Conservation (phyloP, 2,888 invertebrate species). For the Brachylomia viminalis region DNA sequence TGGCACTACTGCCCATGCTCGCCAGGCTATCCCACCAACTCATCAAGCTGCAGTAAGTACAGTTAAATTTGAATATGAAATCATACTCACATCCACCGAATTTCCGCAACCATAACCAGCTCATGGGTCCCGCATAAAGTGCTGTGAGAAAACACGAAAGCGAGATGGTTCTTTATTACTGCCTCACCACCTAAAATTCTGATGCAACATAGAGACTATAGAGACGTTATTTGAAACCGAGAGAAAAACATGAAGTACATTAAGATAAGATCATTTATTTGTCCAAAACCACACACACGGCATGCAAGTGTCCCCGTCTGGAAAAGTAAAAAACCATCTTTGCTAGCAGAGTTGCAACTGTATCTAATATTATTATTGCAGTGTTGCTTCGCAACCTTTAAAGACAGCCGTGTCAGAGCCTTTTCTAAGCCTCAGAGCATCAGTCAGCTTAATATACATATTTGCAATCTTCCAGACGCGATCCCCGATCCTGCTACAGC, state of each 20-base stretch:
- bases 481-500: conserved; percentile 85
- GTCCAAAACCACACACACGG: neutral
- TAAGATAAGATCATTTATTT: neutral
- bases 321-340: too few species aligned
- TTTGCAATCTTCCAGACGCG: conserved; percentile 72
- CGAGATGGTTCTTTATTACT: neutral
- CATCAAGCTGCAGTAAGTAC: conserved; percentile 77
- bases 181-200: neutral
- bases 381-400: neutral
- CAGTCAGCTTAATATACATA: neutral
- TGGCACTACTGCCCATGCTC: conserved; percentile 81
- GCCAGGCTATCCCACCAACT: conserved; percentile 82
- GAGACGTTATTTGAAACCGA: neutral
- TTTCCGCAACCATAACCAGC: neutral
- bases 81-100: neutral
- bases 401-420: neutral
- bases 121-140: neutral
- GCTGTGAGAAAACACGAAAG: neutral
- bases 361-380: neutral
- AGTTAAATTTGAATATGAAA: neutral
- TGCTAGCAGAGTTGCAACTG: neutral
- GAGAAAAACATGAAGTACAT: neutral
- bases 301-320: too few species aligned
- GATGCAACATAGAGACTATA: neutral
- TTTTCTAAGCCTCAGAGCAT: neutral